Conservation (phyloP, 2,888 invertebrate species). For the Synergus laeviventris region DNA sequence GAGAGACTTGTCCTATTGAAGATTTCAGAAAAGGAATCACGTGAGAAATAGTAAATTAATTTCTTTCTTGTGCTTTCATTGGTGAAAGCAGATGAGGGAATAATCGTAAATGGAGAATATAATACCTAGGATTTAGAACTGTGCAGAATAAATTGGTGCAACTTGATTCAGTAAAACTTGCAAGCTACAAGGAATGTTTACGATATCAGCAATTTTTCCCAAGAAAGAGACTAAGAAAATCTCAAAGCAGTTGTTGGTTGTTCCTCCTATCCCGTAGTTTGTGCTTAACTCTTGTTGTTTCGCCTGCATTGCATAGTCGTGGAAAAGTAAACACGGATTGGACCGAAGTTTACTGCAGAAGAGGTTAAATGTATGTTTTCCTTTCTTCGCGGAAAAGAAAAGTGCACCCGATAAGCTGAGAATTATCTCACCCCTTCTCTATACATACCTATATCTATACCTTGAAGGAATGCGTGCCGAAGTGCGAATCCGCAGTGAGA, state of each 20-base stretch:
- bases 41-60: slow-evolving; percentile 17
- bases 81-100: not conserved
- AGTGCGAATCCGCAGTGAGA: not conserved
- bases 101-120: not conserved
- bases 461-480: not conserved
- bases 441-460: not conserved
- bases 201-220: not conserved
- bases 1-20: not conserved
- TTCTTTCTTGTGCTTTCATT: not conserved
- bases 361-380: slow-evolving; percentile 20
- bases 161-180: not conserved
- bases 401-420: slow-evolving; percentile 2
- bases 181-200: not conserved
- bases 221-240: not conserved
- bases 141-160: not conserved
- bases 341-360: slow-evolving; percentile 17
- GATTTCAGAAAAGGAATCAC: slow-evolving; percentile 6
- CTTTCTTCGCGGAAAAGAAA: not conserved
- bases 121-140: no score
- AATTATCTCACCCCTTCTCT: slow-evolving; percentile 16
- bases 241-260: not conserved
- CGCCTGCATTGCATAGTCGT: slow-evolving; percentile 18
- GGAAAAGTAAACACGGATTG: slow-evolving; percentile 27
- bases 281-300: slow-evolving; percentile 29
- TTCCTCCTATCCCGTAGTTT: slow-evolving; percentile 5